Conservation (phyloP, 2,113 vertebrate species). For the Campylomormyrus tamandua region DNA sequence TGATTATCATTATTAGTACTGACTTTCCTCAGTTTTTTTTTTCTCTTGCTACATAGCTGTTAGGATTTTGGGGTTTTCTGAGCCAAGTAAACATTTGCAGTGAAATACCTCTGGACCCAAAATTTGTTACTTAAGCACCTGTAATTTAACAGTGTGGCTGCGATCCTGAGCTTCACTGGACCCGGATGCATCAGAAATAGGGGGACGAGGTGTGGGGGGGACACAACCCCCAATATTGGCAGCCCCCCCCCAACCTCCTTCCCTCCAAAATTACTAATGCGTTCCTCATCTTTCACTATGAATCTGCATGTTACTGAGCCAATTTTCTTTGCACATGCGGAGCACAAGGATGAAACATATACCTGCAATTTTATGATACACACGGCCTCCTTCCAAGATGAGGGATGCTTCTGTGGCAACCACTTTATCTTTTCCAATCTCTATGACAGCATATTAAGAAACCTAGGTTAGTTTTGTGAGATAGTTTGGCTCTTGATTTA, state of each 20-base stretch:
- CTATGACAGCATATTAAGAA: neutral
- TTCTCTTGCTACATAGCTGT: neutral
- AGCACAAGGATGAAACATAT: neutral
- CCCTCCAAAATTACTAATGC: neutral
- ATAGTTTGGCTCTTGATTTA: neutral
- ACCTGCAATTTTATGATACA: neutral
- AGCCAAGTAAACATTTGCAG: neutral
- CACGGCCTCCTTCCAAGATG: neutral
- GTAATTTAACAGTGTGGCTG: neutral
- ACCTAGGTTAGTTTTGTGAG: neutral
- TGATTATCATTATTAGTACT: neutral
- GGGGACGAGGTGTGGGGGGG: neutral
- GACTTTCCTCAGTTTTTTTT: neutral
- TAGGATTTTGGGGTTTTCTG: neutral
- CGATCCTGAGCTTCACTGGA: neutral
- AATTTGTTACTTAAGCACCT: neutral
- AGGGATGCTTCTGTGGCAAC: neutral
- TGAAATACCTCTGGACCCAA: neutral
- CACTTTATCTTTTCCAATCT: neutral
- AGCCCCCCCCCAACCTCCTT: neutral
- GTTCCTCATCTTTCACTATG: neutral
- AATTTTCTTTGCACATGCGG: neutral
- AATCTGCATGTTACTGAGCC: neutral
- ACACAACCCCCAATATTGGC: neutral
- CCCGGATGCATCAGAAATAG: neutral